phyloP scores from a whole-genome alignment of 2,797 vertebrate species.

The Yasuhikotakia modesta region DNA sequence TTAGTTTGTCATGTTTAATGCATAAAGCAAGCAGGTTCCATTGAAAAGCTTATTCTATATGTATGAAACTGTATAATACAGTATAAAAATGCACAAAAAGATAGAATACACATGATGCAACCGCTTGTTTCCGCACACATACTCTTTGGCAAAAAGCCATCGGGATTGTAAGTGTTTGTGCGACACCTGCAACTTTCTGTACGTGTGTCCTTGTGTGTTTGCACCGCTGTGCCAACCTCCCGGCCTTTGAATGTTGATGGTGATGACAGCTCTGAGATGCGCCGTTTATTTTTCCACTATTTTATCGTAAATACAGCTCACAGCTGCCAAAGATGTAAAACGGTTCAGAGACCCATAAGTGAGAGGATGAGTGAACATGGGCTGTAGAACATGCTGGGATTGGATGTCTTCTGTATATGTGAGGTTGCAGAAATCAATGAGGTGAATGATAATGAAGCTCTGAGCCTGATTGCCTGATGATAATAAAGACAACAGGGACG shows the following conservation, averaged over 20 bases:
- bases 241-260: constrained; percentile 62
- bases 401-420: constrained; percentile 12
- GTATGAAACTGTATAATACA: constrained; percentile 4
- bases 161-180: constrained; percentile 39
- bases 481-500: background rate
- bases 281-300: constrained; percentile 67
- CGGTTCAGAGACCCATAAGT: constrained; percentile 52
- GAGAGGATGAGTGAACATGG: constrained; percentile 56
- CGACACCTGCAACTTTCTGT: constrained; percentile 51
- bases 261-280: constrained; percentile 57
- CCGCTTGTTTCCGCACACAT: no score
- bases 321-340: constrained; percentile 36
- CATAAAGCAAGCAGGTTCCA: constrained; percentile 64
- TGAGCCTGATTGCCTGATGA: constrained; percentile 19
- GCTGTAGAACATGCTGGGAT: constrained; percentile 52
- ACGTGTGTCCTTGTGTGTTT: constrained; percentile 61
- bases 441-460: constrained; percentile 37
- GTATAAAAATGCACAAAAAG: constrained; percentile 17
- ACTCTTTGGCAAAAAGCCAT: background rate
- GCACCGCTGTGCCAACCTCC: constrained; percentile 29
- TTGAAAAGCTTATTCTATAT: constrained; percentile 54
- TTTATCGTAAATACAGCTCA: constrained; percentile 66
- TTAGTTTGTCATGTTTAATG: constrained; percentile 52
- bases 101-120: background rate
- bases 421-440: constrained; percentile 39